Percentiles rank a stretch among this genome's conserved stretches.
phyloP scores from a whole-genome alignment of 2,113 vertebrate species.

The Candoia aspera region DNA sequence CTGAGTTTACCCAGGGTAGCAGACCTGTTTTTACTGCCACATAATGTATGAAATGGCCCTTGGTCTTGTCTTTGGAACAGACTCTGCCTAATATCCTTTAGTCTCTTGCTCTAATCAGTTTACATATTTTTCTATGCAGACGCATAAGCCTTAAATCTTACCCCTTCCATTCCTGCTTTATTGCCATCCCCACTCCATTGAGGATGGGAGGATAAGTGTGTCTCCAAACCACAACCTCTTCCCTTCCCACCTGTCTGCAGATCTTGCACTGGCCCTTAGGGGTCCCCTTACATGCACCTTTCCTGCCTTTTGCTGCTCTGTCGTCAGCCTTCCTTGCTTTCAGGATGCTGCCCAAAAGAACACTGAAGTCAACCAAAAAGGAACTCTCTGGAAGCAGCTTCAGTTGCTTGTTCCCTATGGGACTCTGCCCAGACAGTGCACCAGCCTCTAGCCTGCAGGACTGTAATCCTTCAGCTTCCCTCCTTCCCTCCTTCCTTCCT shows the following conservation, averaged over 20 bases:
- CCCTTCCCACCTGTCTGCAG: not conserved
- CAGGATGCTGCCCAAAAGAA: slow-evolving; percentile 30
- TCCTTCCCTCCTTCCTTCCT: not conserved
- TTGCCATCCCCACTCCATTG: not conserved
- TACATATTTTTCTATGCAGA: slow-evolving; percentile 73
- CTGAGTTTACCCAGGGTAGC: not conserved
- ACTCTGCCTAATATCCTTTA: not conserved
- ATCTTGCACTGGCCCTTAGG: slow-evolving; percentile 30
- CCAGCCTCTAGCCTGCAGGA: slow-evolving; percentile 19
- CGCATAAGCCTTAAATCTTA: slow-evolving; percentile 72
- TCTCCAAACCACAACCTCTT: not conserved
- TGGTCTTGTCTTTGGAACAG: slow-evolving; percentile 14
- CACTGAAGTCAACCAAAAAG: slow-evolving; percentile 33
- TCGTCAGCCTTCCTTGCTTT: slow-evolving; percentile 36
- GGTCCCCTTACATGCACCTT: slow-evolving; percentile 5
- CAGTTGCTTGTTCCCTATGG: slow-evolving; percentile 16
- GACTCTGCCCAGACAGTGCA: slow-evolving; percentile 10
- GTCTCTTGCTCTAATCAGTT: slow-evolving; percentile 48
- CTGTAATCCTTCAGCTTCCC: not conserved
- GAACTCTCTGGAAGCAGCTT: slow-evolving; percentile 30
- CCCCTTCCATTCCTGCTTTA: slow-evolving; percentile 13
- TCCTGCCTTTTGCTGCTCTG: slow-evolving; percentile 15
- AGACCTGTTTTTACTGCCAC: not conserved
- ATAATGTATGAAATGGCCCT: not conserved
- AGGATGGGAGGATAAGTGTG: not conserved